Evolutionary conservation across 1,140 invertebrate genomes (phyloP).

Genomic region (Hylyphantes graminicola): DNA sequence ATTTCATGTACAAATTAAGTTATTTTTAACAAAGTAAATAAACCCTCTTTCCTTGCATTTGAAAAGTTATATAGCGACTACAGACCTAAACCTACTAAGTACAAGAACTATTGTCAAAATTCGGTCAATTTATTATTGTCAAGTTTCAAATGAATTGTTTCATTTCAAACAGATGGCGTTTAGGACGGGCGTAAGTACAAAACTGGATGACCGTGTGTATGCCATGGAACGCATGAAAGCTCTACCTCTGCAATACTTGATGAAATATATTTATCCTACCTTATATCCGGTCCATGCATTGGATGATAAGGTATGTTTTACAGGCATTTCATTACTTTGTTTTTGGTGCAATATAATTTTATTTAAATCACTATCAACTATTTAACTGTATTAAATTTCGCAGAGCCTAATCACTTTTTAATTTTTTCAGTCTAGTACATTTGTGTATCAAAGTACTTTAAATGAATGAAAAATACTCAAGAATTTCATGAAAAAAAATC

Average conservation of each 20-base stretch:
- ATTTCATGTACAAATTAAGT: too few species aligned
- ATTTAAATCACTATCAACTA: neutral
- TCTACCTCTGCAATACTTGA: slow-evolving; percentile 82
- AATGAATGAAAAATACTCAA: too few species aligned
- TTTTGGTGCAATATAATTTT: neutral
- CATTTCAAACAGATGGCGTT: slow-evolving; percentile 79
- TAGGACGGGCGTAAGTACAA: slow-evolving; percentile 84
- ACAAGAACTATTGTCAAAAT: too few species aligned
- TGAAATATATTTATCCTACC: slow-evolving; percentile 91
- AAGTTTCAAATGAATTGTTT: neutral
- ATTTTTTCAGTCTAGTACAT: too few species aligned
- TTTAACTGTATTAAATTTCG: too few species aligned
- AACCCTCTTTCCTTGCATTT: too few species aligned
- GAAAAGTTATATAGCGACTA: too few species aligned
- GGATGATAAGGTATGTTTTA: slow-evolving; percentile 72
- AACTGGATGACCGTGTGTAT: slow-evolving; percentile 91
- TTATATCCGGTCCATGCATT: slow-evolving; percentile 89
- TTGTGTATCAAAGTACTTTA: too few species aligned
- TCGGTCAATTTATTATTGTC: neutral
- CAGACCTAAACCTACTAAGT: too few species aligned
- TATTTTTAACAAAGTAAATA: too few species aligned
- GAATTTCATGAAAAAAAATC: too few species aligned
- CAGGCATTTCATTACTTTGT: neutral
- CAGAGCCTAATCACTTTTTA: too few species aligned
- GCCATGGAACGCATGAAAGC: slow-evolving; percentile 95